Base-by-base conservation (phyloP, 2,113 vertebrate species). In the Circaetus cinerascens region DNA sequence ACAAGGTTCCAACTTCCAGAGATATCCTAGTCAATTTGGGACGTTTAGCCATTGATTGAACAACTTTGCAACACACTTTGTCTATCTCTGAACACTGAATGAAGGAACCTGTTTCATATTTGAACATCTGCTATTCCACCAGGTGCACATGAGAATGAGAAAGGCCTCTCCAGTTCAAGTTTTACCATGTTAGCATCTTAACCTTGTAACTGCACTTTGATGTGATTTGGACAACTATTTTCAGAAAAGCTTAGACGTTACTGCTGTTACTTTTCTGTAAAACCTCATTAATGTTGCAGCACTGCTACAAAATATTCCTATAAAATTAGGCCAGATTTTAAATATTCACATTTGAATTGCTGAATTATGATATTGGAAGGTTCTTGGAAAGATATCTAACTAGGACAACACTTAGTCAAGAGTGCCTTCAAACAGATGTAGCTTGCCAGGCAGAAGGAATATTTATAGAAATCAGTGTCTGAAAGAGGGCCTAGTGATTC, bases 401-500 rank as follows among this genome's bases (percentile, higher is more conserved):
- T 91, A 92, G 88, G 83, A 83, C 81, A 91, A 38, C 85, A 62
- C 74, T 93, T 95, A 90, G 69, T 74, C 76, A 89, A 94, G 75
- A 67, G 78, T 88, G 78, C 59, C 36, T 96, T 86, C 76, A 90
- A 90, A 96, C 78, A 86, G 71, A 94, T 88, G 74, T 69, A 91
- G 59, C 63, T 91, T 96, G 46, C 94, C 89, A 97, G 81, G 72
- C 86, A 80, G 85, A 64, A 84, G 64, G 73, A 96, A 79, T n/a
- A 6, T 74, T 95, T 90, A 78, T 93, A 86, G 94, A 91, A 88
- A 85, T 67, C 59, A 41, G 38, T 71, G 59, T 79, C 82, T 91
- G 67, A 93, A 93, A 91, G 55, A 78, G 27, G 50, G 32, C 73
- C 60, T 45, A 46, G 60, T 74, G 86, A 92, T 96, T 78, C 62